These are phyloP conservation scores for Lindbergichthys nudifrons DNA, from an alignment of 2,797 vertebrate genomes.

Conservation along the genomic window DNA sequence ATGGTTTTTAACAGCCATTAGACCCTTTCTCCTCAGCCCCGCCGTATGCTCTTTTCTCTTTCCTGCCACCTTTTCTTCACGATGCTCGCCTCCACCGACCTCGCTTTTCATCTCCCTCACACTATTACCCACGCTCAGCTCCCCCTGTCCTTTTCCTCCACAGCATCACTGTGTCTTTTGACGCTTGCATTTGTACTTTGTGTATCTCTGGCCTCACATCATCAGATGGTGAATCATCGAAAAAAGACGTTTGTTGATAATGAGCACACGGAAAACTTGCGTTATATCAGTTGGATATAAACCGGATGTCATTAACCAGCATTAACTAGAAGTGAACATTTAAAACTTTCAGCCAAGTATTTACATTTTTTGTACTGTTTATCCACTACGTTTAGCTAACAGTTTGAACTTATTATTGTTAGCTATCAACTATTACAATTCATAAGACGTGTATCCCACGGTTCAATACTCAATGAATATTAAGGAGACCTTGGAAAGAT, in stretches of 20 bases:
- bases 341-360: no score
- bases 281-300: no score
- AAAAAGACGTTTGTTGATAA: no score
- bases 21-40: conserved; percentile 33
- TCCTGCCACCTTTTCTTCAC: conserved; percentile 15
- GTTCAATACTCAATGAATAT: no score
- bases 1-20: conserved; percentile 22
- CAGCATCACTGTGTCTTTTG: neutral
- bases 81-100: conserved; percentile 27
- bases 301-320: no score
- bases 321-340: no score
- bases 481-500: no score
- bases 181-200: neutral
- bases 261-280: no score
- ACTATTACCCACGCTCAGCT: conserved; percentile 15
- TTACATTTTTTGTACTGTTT: no score
- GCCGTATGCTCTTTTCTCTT: neutral
- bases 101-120: conserved; percentile 36
- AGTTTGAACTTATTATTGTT: neutral
- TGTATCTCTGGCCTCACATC: neutral
- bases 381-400: neutral
- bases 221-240: neutral
- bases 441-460: no score
- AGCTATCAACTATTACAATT: neutral
- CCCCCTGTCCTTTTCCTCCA: conserved; percentile 1